Evolutionary conservation across 2,797 vertebrate species (phyloP).

Genomic region (Luscinia luscinia): DNA sequence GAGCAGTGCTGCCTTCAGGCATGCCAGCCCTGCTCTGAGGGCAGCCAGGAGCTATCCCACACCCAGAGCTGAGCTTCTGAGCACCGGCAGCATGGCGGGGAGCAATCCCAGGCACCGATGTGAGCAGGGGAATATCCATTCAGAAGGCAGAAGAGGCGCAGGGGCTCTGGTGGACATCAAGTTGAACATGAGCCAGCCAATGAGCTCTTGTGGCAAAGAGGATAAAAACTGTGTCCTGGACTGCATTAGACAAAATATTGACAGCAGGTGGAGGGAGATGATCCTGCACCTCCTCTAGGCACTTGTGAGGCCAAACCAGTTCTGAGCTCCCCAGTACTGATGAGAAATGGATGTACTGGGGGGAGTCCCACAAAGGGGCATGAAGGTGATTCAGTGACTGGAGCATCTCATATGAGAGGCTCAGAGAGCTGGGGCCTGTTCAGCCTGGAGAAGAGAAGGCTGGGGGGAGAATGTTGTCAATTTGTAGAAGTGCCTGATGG

Average conservation of each 20-base stretch:
- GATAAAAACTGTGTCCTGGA: neutral
- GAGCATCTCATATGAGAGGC: neutral
- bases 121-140: neutral
- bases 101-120: neutral
- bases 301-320: neutral
- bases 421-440: neutral
- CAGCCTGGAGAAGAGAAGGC: neutral
- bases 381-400: neutral
- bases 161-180: neutral
- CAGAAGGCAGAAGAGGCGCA: neutral
- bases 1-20: neutral
- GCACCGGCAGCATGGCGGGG: neutral
- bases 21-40: neutral
- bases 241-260: neutral
- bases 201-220: neutral
- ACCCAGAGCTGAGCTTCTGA: neutral
- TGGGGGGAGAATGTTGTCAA: neutral
- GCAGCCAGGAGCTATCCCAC: neutral
- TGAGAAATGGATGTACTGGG: neutral
- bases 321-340: neutral
- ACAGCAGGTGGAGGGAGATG: neutral
- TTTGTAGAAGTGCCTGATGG: neutral
- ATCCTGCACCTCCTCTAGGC: neutral
- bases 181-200: accelerated
- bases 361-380: neutral